Evolutionary conservation across 2,113 vertebrate genomes (phyloP), one percentile per base, ranked within the genome.

Genomic region (Crotophaga sulcirostris): DNA sequence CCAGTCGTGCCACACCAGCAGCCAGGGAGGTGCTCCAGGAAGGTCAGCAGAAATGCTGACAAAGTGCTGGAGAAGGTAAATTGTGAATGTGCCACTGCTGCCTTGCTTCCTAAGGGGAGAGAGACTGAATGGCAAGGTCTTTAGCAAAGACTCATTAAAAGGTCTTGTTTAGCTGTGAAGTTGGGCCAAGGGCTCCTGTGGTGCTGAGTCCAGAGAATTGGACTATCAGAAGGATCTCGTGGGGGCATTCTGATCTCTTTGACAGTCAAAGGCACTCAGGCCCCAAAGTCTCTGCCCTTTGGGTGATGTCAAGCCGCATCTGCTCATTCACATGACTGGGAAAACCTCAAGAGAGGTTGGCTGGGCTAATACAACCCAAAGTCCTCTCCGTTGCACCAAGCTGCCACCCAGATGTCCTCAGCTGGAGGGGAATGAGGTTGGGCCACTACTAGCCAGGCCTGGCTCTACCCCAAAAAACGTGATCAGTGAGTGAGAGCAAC

Each of bases 251-350:
- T 80, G 55, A 52, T 90, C 33, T 28, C 16, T 90, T 40, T 92
- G 56, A 73, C 58, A 63, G 56, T 59, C 68, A 79, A 51, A 89
- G 77, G 33, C 12, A 3, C 19, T 45, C 72, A 82, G 56, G 42
- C 34, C n/a, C 6, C 16, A 23, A 40, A 67, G 75, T 77, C 29
- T 79, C 49, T 91, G 84, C 66, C 70, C 34, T 89, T 79, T 54
- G 73, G 64, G 69, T 86, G 64, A 67, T 94, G 73, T 91, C 76
- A 87, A 38, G 52, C 52, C 78, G 36, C 24, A 78, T 92, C 87
- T 90, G 51, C 56, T 89, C 52, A 40, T 55, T 81, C 1, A 0
- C 31, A 13, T 74, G 40, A 40, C 21, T 55, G 40, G 36, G 26
- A 63, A 78, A 67, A 75, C 29, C 58, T 64, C 49, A 52, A 34